Percentiles rank a stretch among this genome's conserved stretches.
Conservation (phyloP, 2,888 invertebrate genomes). For the Chesias legatella region DNA sequence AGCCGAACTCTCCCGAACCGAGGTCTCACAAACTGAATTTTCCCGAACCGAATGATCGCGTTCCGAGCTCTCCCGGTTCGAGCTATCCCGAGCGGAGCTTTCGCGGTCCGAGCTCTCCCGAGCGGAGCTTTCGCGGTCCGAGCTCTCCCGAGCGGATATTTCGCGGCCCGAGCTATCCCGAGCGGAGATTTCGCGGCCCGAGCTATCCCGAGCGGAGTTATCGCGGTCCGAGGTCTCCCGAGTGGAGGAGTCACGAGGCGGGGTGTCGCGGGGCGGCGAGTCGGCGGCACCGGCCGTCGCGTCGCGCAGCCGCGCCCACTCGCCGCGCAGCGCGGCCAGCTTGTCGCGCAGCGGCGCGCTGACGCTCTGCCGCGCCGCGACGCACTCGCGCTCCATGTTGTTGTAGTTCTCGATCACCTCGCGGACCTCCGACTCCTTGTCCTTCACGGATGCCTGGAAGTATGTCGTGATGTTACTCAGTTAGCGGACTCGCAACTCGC, state of each 20-base stretch:
- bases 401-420: slow-evolving; percentile 83
- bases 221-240: neutral
- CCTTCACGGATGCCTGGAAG: slow-evolving; percentile 62
- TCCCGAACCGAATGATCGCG: neutral
- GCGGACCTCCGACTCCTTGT: slow-evolving; percentile 81
- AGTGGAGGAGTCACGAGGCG: neutral
- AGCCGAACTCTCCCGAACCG: slow-evolving; percentile 4
- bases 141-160: neutral
- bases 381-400: slow-evolving; percentile 79
- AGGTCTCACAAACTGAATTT: neutral
- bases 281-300: slow-evolving; percentile 49
- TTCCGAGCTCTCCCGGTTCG: neutral
- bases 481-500: too few species aligned
- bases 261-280: neutral
- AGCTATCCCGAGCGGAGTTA: neutral
- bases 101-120: neutral
- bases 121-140: slow-evolving; percentile 1
- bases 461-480: neutral
- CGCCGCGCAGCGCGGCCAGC: slow-evolving; percentile 42
- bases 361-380: slow-evolving; percentile 49
- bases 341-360: slow-evolving; percentile 59
- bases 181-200: neutral
- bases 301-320: slow-evolving; percentile 18
- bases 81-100: neutral
- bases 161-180: slow-evolving; percentile 1